phyloP scores from a whole-genome alignment of 2,888 invertebrate species.

The Cyclophora punctaria region DNA sequence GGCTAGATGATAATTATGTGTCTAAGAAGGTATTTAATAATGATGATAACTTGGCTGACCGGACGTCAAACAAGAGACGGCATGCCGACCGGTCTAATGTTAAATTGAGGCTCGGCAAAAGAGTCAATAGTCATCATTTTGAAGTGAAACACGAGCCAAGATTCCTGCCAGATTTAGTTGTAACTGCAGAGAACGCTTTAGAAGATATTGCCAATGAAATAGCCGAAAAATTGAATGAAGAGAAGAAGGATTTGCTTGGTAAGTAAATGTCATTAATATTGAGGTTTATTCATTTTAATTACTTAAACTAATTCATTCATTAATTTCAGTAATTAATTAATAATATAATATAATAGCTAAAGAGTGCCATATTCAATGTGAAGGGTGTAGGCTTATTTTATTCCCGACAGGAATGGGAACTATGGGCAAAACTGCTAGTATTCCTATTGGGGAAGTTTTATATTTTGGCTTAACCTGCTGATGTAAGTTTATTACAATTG shows the following conservation, averaged over 20 bases:
- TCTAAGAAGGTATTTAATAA: constrained; percentile 53
- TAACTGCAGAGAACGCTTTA: constrained; percentile 63
- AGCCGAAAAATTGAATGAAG: constrained; percentile 82
- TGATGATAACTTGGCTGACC: constrained; percentile 34
- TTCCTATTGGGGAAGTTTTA: no score
- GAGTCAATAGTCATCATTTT: constrained; percentile 55
- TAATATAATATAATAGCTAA: no score
- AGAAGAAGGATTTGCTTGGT: constrained; percentile 84
- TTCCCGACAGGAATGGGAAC: no score
- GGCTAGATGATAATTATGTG: constrained; percentile 70
- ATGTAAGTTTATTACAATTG: no score
- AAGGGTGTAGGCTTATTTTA: no score
- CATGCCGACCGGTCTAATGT: constrained; percentile 74
- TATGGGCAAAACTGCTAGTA: no score
- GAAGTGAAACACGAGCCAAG: constrained; percentile 72
- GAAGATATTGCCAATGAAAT: constrained; percentile 82
- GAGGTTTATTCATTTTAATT: no score
- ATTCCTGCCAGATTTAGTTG: constrained; percentile 75
- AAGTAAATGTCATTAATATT: constrained; percentile 27
- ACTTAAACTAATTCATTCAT: no score
- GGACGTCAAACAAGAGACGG: constrained; percentile 72
- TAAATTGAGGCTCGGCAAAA: constrained; percentile 73
- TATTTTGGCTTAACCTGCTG: no score
- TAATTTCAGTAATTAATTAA: no score
- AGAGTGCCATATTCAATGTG: no score